A percentile compares a stretch with the other conserved stretches of the same genome.
Conservation (phyloP, 2,797 vertebrate genomes). For the Setipinna tenuifilis region DNA sequence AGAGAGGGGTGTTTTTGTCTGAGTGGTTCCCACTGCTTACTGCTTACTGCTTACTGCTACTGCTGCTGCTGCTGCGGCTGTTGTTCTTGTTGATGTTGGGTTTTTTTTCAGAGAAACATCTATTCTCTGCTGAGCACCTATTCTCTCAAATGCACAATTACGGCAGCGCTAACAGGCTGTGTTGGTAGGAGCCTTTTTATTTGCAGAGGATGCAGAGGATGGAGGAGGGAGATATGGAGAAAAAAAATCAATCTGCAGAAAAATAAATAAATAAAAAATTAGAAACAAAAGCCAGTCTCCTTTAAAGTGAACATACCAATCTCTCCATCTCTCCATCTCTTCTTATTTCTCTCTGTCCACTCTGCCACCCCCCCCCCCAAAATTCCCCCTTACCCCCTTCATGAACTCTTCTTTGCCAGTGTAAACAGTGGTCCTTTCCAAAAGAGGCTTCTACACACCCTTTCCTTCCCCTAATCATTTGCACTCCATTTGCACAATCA, state of each 20-base stretch:
- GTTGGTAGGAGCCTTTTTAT: neutral
- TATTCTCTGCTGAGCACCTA: neutral
- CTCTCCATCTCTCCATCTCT: slow-evolving; percentile 42
- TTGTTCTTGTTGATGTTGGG: neutral
- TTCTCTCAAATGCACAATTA: neutral
- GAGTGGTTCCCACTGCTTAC: neutral
- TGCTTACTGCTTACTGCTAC: neutral
- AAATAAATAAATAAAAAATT: neutral
- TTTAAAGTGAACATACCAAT: slow-evolving; percentile 36
- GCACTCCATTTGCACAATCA: too few species aligned
- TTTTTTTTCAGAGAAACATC: slow-evolving; percentile 39
- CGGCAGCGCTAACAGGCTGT: neutral
- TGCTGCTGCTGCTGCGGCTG: neutral
- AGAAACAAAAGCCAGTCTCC: slow-evolving; percentile 28
- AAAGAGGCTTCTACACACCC: too few species aligned
- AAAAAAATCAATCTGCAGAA: slow-evolving; percentile 19
- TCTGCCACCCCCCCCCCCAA: too few species aligned
- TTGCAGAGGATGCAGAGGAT: neutral
- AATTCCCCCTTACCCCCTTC: too few species aligned
- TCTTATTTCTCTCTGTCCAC: slow-evolving; percentile 44
- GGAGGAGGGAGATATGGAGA: neutral
- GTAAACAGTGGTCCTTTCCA: too few species aligned
- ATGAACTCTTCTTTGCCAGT: too few species aligned
- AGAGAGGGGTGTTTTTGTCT: neutral
- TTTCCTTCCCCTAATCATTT: too few species aligned